Base-by-base conservation (phyloP, 2,888 invertebrate species). In the Polymixis lichenea region DNA sequence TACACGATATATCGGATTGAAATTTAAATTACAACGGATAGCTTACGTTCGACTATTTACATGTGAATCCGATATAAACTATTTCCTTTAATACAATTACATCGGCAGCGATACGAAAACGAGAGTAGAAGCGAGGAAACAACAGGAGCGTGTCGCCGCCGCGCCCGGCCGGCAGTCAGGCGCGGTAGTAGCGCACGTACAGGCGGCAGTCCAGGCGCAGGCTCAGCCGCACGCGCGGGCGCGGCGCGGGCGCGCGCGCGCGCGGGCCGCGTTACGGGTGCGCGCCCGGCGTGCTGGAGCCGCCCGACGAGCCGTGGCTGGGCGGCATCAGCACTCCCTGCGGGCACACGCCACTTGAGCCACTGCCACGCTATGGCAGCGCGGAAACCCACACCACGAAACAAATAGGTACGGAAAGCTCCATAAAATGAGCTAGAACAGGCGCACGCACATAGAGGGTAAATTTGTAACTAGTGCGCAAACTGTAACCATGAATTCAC, bases 261-360 rank as follows among this genome's bases (percentile, higher is more conserved):
- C 86, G 77, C 82, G 76, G 53, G 38, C 38, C 64, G 73, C 90
- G 91, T 90, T 93, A 93, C 86, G 93, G 93, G 91, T 93, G 94
- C 85, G 89, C 90, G 85, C 92, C 93, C 77, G 94, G 94, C 77
- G 94, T 93, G 83, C 91, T 89, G 71, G 92, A 87, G 19, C 93
- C 93, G 89, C 91, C 92, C 75, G 91, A 86, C 82, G 91, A 80
- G 76, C 87, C 91, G 90, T 93, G 93, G 82, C 86, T 87, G 69
- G 92, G 93, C 80, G 93, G 93, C 86, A 95, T 88, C 80, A 95
- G 90, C 86, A 94, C 93, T 78, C 91, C 92, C 93, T 93, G 92
- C 76, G 72, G 64, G 5, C 15, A n/a, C 4, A 0, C 5, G 7
- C 46, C 17, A 53, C 2, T 58, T 32, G 51, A 13, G 4, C 15